Percentiles rank a stretch among this genome's conserved stretches.
Conservation (phyloP, 2,888 invertebrate genomes). For the Sussaba pulchella region DNA sequence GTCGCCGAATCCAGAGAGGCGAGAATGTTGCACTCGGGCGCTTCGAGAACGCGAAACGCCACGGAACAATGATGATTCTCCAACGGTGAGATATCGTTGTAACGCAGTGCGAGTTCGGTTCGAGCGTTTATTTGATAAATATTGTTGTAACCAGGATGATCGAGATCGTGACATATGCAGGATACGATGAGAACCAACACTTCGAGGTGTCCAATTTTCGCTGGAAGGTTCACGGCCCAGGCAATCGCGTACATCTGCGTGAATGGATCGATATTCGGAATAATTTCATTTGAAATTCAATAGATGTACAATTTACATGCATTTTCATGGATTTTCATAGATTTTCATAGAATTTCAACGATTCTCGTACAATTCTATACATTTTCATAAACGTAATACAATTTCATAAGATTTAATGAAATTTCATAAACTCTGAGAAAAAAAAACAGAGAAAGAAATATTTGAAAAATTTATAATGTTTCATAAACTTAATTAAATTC, state of each 20-base stretch:
- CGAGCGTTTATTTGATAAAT: constrained; percentile 93
- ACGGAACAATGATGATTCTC: constrained; percentile 95
- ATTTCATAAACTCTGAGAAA: neutral
- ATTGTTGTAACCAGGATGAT: constrained; percentile 92
- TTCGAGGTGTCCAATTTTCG: constrained; percentile 90
- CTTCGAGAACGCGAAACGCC: constrained; percentile 92
- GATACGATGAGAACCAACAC: constrained; percentile 91
- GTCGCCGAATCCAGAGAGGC: constrained; percentile 88
- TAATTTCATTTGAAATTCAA: neutral
- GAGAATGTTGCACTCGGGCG: constrained; percentile 93
- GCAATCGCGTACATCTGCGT: constrained; percentile 92
- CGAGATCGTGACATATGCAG: constrained; percentile 92
- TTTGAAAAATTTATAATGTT: neutral
- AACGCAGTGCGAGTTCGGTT: constrained; percentile 92
- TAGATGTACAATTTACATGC: neutral
- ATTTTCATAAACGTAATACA: no score
- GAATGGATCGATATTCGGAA: constrained; percentile 10
- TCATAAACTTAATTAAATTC: neutral
- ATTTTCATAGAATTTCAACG: neutral
- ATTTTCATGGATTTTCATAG: neutral
- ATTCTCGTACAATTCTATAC: no score
- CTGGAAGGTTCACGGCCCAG: constrained; percentile 89
- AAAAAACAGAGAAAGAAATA: no score
- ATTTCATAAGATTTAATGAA: neutral
- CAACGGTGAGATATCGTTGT: constrained; percentile 94